These are phyloP conservation scores for Lagenorhynchus albirostris DNA, from an alignment of 2,113 vertebrate genomes.

Conservation along the genomic window DNA sequence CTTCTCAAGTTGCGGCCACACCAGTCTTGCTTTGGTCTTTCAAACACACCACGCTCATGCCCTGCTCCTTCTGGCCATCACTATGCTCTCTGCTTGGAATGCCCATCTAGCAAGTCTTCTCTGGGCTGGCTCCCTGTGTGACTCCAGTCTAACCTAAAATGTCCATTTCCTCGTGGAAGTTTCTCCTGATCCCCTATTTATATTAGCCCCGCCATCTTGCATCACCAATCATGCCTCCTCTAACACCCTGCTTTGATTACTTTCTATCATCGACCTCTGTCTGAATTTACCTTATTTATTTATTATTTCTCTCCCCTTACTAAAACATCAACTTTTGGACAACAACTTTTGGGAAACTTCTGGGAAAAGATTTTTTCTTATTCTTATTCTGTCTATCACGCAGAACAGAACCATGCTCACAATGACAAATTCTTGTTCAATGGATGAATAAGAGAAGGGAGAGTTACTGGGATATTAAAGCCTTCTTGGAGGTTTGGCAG, in stretches of 20 bases:
- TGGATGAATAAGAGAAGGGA: background rate
- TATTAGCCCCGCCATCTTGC: background rate
- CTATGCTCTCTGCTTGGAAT: background rate
- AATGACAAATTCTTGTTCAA: background rate
- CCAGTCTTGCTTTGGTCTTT: background rate
- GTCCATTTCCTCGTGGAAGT: background rate
- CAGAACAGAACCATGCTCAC: background rate
- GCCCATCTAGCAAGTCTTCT: background rate
- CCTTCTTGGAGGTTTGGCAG: background rate
- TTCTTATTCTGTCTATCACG: background rate
- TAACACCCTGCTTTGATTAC: background rate
- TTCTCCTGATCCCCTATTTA: background rate
- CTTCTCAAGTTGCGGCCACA: background rate
- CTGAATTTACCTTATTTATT: background rate
- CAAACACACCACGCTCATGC: background rate
- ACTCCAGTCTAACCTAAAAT: background rate
- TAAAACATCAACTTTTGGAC: background rate
- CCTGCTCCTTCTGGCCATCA: background rate
- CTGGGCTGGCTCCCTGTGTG: background rate
- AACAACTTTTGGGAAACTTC: background rate
- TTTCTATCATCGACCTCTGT: background rate
- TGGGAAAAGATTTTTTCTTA: background rate
- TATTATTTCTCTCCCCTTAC: background rate
- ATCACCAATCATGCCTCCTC: background rate
- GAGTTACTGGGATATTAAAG: background rate